Evolutionary conservation across 1,140 invertebrate species (phyloP), one percentile per base, ranked within the genome.

Genomic region (Neodiprion lecontei): DNA sequence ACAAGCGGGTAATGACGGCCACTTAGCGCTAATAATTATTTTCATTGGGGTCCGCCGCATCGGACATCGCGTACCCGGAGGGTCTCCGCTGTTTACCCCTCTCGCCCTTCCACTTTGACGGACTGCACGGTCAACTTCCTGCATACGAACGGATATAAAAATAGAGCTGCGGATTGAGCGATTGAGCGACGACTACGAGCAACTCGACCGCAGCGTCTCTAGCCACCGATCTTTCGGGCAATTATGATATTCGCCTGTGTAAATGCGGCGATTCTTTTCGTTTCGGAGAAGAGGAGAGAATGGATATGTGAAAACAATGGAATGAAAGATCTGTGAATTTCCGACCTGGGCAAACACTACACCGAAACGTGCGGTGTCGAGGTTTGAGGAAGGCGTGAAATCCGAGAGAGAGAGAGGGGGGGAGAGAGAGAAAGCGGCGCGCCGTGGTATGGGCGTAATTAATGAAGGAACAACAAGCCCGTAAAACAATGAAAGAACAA

Each of bases 21-120:
- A 86, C 86, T 87, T 87, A 87, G 84, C 83, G 84, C 82, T 86
- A 87, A 87, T 87, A 87, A 88, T 88, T 88, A 87, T 88, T 87
- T 87, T 87, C 85, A 87, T 88, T 88, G 86, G 86, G 86, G 83
- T 79, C 76, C 79, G 74, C 14, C 21, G 69, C 14, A 53, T n/a
- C 50, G 50, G 67, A 69, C 21, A 65, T 50, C 28, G 47, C 61
- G 68, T 74, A 74, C 47, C 53, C 50, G 53, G 53, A 61, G 53
- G 53, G 53, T 61, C 53, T 61, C 11, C n/a, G 11, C 53, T 12
- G n/a, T 61, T 61, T 61, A 61, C 53, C 28, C 28, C 28, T 72
- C 75, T 69, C 68, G 69, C 65, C 48, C 48, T 74, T 81, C 83
- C 81, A 65, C 80, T 40, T 40, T 40, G 28, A 40, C 28, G 28